Percentiles rank a stretch among this genome's conserved stretches.
Evolutionary conservation across 2,888 invertebrate species (phyloP).

Genomic region (Macaria liturata): DNA sequence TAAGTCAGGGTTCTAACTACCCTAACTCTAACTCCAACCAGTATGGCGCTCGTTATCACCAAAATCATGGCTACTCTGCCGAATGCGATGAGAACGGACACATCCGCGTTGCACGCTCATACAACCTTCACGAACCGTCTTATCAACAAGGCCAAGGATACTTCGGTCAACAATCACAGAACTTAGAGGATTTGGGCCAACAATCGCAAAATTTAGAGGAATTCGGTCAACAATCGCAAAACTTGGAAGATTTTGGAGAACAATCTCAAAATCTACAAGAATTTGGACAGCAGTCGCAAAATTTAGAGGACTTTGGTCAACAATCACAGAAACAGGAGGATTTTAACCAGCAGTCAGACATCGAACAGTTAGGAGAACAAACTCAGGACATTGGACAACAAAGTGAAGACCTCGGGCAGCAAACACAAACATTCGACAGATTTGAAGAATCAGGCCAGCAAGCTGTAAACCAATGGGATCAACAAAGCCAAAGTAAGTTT

Average conservation of each 20-base stretch:
- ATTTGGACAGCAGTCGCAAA: slow-evolving; percentile 41
- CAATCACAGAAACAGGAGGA: slow-evolving; percentile 36
- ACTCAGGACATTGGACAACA: slow-evolving; percentile 20
- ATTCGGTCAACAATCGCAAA: slow-evolving; percentile 17
- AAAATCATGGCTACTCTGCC: slow-evolving; percentile 44
- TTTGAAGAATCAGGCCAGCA: slow-evolving; percentile 40
- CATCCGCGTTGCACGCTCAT: slow-evolving; percentile 60
- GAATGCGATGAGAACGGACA: slow-evolving; percentile 60
- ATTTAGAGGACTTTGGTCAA: slow-evolving; percentile 48
- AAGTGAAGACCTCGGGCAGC: slow-evolving; percentile 42
- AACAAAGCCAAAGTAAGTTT: slow-evolving; percentile 40
- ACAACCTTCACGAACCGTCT: slow-evolving; percentile 33
- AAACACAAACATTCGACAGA: slow-evolving; percentile 37
- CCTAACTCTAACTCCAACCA: slow-evolving; percentile 46
- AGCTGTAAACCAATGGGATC: slow-evolving; percentile 38
- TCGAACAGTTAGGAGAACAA: slow-evolving; percentile 39
- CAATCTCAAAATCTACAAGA: slow-evolving; percentile 25
- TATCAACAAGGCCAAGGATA: slow-evolving; percentile 42
- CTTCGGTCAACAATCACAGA: slow-evolving; percentile 40
- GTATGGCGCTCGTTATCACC: slow-evolving; percentile 52
- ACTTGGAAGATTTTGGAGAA: slow-evolving; percentile 34
- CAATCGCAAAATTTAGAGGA: slow-evolving; percentile 23
- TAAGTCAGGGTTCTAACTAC: slow-evolving; percentile 39
- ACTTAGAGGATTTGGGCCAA: slow-evolving; percentile 19
- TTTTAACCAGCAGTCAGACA: slow-evolving; percentile 41